Percentiles rank a stretch among this genome's conserved stretches.
phyloP scores from a whole-genome alignment of 2,888 invertebrate species.

The Steinernema scapterisci region DNA sequence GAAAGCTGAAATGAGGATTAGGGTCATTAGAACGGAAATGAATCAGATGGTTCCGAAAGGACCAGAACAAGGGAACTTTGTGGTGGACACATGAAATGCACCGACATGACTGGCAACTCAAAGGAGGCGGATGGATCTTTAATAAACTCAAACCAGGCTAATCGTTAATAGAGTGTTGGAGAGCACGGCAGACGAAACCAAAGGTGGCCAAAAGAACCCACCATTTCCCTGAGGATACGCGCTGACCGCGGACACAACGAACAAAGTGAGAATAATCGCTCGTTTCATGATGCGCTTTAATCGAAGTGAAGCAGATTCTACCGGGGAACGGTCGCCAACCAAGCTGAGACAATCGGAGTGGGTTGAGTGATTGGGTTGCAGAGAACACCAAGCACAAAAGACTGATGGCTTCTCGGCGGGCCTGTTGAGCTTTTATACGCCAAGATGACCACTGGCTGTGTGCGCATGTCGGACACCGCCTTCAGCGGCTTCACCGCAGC shows the following conservation, averaged over 20 bases:
- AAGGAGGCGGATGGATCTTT: no score
- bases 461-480: slow-evolving; percentile 12
- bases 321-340: background rate
- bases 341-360: slow-evolving; percentile 29
- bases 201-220: background rate
- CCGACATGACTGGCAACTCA: no score
- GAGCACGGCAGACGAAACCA: background rate
- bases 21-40: no score
- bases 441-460: background rate
- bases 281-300: slow-evolving; percentile 4
- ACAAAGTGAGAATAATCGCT: slow-evolving; percentile 5
- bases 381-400: slow-evolving; percentile 21
- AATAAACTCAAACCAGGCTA: no score
- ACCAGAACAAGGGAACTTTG: no score
- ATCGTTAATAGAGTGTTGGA: no score
- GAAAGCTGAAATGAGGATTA: background rate
- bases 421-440: slow-evolving; percentile 9
- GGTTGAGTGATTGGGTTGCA: slow-evolving; percentile 13
- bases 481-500: background rate
- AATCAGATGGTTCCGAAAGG: no score
- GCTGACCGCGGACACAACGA: slow-evolving; percentile 30
- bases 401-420: background rate
- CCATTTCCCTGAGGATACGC: slow-evolving; percentile 31
- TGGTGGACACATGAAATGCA: no score
- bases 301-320: background rate